phyloP scores from a whole-genome alignment of 2,888 invertebrate genomes.

The Lepidochrysops patricia region DNA sequence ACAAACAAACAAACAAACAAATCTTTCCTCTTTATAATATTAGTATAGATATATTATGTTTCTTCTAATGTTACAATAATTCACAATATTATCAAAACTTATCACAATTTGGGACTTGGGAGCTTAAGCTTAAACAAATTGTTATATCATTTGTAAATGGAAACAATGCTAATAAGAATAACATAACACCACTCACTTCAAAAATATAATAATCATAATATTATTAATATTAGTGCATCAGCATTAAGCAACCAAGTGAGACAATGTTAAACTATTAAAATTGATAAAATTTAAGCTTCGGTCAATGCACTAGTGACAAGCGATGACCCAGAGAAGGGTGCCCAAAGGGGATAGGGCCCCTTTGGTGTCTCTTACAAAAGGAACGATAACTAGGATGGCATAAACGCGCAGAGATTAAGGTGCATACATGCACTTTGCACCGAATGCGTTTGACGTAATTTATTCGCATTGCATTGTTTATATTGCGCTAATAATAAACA shows the following conservation, averaged over 20 bases:
- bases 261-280: slow-evolving; percentile 15
- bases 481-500: slow-evolving; percentile 42
- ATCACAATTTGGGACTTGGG: too few relatives aligned
- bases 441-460: slow-evolving; percentile 65
- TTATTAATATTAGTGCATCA: slow-evolving; percentile 12
- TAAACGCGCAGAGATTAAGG: slow-evolving; percentile 59
- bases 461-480: slow-evolving; percentile 62
- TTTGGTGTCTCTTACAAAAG: slow-evolving; percentile 69
- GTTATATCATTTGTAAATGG: not conserved
- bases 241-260: not conserved
- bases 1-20: too few relatives aligned
- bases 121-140: not conserved
- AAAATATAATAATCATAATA: not conserved
- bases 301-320: slow-evolving; percentile 50
- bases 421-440: slow-evolving; percentile 74
- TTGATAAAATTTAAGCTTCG: not conserved
- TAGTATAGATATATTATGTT: too few relatives aligned
- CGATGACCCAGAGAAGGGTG: slow-evolving; percentile 71
- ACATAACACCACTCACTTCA: not conserved
- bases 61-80: too few relatives aligned
- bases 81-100: too few relatives aligned
- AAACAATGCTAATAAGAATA: not conserved
- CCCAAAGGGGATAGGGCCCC: slow-evolving; percentile 73
- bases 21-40: too few relatives aligned
- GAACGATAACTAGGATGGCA: slow-evolving; percentile 66